Evolutionary conservation across 2,113 vertebrate genomes (phyloP).

Genomic region (Redunca redunca): DNA sequence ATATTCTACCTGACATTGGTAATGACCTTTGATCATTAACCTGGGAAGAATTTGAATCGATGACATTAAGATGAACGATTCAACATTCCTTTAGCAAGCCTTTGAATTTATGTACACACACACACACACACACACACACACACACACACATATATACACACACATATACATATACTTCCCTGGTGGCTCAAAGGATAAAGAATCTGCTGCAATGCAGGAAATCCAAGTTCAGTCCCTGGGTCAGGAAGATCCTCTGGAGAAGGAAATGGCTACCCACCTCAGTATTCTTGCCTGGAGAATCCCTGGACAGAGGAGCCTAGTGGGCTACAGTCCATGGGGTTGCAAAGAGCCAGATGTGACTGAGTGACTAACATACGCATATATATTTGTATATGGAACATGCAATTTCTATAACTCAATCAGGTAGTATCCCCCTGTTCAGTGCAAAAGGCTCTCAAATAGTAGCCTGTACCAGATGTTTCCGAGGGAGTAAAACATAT

Average conservation of each 20-base stretch:
- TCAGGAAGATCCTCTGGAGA: background rate
- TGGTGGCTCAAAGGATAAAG: background rate
- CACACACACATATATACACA: background rate
- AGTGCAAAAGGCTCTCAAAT: slow-evolving; percentile 14
- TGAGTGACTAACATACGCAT: background rate
- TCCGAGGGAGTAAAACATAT: slow-evolving; percentile 52
- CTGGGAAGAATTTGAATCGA: slow-evolving; percentile 16
- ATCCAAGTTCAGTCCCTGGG: background rate
- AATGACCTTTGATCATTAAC: background rate
- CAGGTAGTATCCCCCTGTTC: background rate
- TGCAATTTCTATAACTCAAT: background rate
- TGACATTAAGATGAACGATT: background rate
- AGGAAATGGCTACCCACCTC: background rate
- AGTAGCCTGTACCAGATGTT: slow-evolving; percentile 66
- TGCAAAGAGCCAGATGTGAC: background rate
- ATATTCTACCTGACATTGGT: background rate
- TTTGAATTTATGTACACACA: background rate
- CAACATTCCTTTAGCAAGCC: background rate
- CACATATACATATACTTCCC: background rate
- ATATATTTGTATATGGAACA: background rate
- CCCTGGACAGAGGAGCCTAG: background rate
- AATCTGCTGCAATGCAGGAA: background rate
- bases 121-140: fast-evolving
- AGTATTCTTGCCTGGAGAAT: background rate
- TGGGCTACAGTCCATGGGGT: background rate